These are phyloP conservation scores for Drosophila sturtevanti DNA, from an alignment of 1,140 invertebrate genomes.

Conservation along the genomic window DNA sequence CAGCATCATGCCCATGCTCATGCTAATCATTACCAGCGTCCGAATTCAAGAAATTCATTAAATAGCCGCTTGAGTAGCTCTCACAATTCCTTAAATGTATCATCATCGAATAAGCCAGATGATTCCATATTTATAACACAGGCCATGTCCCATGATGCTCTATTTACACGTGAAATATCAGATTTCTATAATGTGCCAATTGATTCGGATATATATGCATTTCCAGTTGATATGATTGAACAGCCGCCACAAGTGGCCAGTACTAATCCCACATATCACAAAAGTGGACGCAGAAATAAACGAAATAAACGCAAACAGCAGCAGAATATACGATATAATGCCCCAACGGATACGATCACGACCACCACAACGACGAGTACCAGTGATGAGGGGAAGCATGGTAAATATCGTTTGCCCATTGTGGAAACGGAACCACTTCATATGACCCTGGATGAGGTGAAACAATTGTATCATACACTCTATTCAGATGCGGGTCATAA, in stretches of 20 bases:
- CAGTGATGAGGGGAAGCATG: conserved; percentile 62
- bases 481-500: conserved; percentile 86
- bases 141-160: conserved; percentile 91
- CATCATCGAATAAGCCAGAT: conserved; percentile 87
- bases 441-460: conserved; percentile 93
- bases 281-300: conserved; percentile 65
- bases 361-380: conserved; percentile 56
- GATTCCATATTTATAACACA: conserved; percentile 93
- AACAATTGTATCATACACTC: conserved; percentile 90
- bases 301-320: conserved; percentile 77
- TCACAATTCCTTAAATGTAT: conserved; percentile 90
- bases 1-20: conserved; percentile 77
- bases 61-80: conserved; percentile 90
- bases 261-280: conserved; percentile 45
- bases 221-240: conserved; percentile 91
- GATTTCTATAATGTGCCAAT: conserved; percentile 94
- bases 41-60: conserved; percentile 88
- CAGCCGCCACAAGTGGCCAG: conserved; percentile 66
- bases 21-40: conserved; percentile 83
- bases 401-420: conserved; percentile 62
- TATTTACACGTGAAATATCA: conserved; percentile 87
- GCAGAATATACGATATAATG: conserved; percentile 13
- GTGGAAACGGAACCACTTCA: conserved; percentile 88
- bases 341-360: conserved; percentile 21
- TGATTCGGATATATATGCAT: conserved; percentile 92